Conservation (phyloP, 1,140 invertebrate genomes). For the Thaumetopoea pityocampa region DNA sequence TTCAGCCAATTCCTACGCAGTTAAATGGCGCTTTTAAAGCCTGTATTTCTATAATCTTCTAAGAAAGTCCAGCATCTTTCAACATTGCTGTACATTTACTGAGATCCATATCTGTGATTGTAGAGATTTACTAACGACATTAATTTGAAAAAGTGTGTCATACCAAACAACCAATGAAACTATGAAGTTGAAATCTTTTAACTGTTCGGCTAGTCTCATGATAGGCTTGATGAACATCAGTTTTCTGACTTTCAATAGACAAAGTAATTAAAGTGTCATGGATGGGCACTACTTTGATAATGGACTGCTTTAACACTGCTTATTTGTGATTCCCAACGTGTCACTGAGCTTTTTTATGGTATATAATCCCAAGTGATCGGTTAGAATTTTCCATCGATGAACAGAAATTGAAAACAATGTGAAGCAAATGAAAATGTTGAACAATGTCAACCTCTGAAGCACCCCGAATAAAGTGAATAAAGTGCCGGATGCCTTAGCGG, state of each 20-base stretch:
- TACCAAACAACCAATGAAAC: conserved; percentile 39
- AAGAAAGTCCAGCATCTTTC: conserved; percentile 30
- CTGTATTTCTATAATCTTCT: conserved; percentile 36
- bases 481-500: conserved; percentile 24
- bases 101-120: conserved; percentile 31
- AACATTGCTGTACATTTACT: conserved; percentile 38
- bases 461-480: conserved; percentile 29
- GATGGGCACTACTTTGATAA: conserved; percentile 16
- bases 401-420: conserved; percentile 26
- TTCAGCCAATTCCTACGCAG: conserved; percentile 31
- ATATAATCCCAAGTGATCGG: conserved; percentile 21
- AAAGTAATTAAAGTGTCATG: conserved; percentile 29
- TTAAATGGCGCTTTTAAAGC: conserved; percentile 35
- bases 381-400: conserved; percentile 32
- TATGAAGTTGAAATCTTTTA: conserved; percentile 26
- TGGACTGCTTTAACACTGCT: conserved; percentile 21
- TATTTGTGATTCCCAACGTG: conserved; percentile 26
- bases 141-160: conserved; percentile 30
- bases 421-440: no score
- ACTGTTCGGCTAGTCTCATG: conserved; percentile 30
- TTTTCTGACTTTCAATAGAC: conserved; percentile 26
- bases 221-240: conserved; percentile 31
- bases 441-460: conserved; percentile 31
- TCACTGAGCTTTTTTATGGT: conserved; percentile 30
- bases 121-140: conserved; percentile 37